Conservation (phyloP, 92 coral and sea anemone genomes). For the Anthopleura xanthogrammica region DNA sequence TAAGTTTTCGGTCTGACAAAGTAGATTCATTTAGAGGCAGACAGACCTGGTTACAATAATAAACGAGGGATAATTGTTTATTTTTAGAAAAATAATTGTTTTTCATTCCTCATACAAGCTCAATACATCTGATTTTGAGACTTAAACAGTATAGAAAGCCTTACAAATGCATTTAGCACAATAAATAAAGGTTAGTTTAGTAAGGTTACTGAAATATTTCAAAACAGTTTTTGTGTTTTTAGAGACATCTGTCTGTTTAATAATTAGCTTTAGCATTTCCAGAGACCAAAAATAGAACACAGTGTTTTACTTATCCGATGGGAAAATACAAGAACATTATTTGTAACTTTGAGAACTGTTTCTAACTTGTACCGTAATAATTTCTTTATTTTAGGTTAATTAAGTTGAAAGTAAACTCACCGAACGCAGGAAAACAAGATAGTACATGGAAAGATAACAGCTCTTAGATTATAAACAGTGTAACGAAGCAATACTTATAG, state of each 20-base stretch:
- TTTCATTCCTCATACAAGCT: neutral
- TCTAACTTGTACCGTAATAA: neutral
- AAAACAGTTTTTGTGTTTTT: neutral
- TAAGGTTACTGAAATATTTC: neutral
- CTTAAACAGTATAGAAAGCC: neutral
- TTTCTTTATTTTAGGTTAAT: neutral
- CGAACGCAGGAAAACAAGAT: neutral
- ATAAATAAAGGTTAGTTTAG: neutral
- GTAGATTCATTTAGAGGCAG: no score
- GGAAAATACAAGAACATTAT: neutral
- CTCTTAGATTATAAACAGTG: neutral
- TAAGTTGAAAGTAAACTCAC: neutral
- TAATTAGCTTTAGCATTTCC: neutral
- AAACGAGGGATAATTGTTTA: neutral
- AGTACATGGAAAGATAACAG: neutral
- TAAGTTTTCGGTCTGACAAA: no score
- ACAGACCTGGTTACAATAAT: neutral
- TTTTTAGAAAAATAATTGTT: neutral
- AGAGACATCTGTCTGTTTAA: neutral
- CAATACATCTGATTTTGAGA: neutral
- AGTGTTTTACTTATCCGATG: neutral
- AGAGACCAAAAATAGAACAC: slow-evolving; percentile 2
- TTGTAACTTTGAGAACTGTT: neutral
- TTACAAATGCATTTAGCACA: neutral
- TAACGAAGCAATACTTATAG: neutral